Percentiles rank a stretch among this genome's conserved stretches.
Evolutionary conservation across 2,797 vertebrate species (phyloP).

Genomic region (Valencia hispanica): DNA sequence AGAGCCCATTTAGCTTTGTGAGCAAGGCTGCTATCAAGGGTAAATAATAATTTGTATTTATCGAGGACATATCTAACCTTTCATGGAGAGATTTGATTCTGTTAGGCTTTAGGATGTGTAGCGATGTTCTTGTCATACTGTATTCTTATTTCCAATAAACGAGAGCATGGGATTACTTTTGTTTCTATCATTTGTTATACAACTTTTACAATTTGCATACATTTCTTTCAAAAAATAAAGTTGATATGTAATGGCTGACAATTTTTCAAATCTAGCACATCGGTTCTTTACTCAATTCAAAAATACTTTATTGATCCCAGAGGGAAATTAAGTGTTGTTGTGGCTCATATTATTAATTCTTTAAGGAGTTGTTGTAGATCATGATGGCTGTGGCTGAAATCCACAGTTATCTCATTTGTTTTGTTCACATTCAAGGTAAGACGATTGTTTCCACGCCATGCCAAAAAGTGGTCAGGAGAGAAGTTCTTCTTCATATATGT

Average conservation of each 20-base stretch:
- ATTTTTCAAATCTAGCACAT: neutral
- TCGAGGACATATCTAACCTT: conserved; percentile 43
- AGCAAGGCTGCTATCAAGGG: conserved; percentile 20
- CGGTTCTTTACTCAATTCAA: neutral
- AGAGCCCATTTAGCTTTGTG: conserved; percentile 19
- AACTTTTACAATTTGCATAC: conserved; percentile 5
- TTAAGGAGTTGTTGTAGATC: too few relatives aligned
- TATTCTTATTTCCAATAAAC: conserved; percentile 81
- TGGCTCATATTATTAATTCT: too few relatives aligned
- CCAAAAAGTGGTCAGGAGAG: too few relatives aligned
- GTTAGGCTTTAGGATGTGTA: conserved; percentile 63
- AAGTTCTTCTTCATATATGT: too few relatives aligned
- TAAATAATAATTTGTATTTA: conserved; percentile 53
- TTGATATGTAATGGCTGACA: neutral
- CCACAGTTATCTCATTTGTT: too few relatives aligned
- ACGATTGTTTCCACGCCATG: too few relatives aligned
- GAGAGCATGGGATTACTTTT: conserved; percentile 63
- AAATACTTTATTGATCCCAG: too few relatives aligned
- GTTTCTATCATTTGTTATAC: conserved; percentile 62
- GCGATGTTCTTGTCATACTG: conserved; percentile 74
- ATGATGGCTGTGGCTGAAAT: too few relatives aligned
- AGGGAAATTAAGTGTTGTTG: too few relatives aligned
- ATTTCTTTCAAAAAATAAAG: neutral
- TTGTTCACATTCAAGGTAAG: too few relatives aligned
- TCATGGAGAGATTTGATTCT: conserved; percentile 49